phyloP scores from a whole-genome alignment of 2,113 vertebrate genomes.

The Myotis davidii region DNA sequence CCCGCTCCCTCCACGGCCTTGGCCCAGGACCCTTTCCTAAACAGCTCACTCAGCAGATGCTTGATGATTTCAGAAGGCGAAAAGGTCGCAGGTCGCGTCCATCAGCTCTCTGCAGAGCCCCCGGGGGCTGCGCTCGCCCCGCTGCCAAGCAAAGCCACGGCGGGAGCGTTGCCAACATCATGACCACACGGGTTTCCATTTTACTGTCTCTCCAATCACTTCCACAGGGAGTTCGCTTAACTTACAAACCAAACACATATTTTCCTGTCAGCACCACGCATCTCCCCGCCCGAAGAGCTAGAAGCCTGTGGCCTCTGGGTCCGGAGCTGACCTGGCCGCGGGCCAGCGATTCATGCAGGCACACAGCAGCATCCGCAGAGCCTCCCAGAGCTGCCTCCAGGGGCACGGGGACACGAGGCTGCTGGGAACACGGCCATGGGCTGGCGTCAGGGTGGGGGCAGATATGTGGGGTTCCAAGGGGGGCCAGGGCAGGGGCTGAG shows the following conservation, averaged over 20 bases:
- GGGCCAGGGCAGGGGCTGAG: not conserved
- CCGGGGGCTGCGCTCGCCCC: not conserved
- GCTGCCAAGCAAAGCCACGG: not conserved
- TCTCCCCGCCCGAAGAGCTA: slow-evolving; percentile 65
- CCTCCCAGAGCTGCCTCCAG: not conserved
- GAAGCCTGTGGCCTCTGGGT: slow-evolving; percentile 63
- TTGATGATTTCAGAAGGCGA: not conserved
- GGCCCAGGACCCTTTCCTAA: not conserved
- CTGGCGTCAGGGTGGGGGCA: not conserved
- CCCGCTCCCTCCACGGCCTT: not conserved
- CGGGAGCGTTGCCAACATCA: not conserved
- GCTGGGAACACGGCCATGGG: not conserved
- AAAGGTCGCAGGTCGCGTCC: not conserved
- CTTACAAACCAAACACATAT: not conserved
- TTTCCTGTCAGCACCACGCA: slow-evolving; percentile 62
- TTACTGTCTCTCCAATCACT: not conserved
- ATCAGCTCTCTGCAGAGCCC: not conserved
- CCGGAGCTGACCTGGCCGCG: slow-evolving; percentile 48
- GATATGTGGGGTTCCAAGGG: not conserved
- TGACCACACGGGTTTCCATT: not conserved
- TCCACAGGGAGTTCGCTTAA: not conserved
- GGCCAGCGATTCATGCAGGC: not conserved
- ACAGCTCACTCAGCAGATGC: slow-evolving; percentile 41
- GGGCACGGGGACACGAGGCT: not conserved
- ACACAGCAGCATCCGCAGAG: not conserved